Percentiles rank a stretch among this genome's conserved stretches.
These are phyloP conservation scores for Pogonus chalceus DNA, from an alignment of 1,140 invertebrate genomes.

Conservation along the genomic window DNA sequence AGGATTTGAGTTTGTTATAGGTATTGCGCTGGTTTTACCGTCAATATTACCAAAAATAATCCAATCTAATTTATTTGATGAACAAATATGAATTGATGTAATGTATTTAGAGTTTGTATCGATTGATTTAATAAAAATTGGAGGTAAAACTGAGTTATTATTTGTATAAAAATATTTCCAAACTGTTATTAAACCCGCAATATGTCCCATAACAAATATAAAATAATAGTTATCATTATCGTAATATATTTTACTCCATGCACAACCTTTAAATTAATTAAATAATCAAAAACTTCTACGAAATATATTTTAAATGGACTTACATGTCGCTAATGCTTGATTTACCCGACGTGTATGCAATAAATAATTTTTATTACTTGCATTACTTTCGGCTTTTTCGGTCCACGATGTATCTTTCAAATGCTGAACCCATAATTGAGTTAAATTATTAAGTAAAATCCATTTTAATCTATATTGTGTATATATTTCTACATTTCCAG, in stretches of 20 bases:
- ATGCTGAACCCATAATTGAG: constrained; percentile 9
- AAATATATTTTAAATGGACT: not conserved
- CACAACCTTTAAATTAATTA: constrained; percentile 10
- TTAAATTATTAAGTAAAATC: constrained; percentile 11
- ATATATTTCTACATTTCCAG: constrained; percentile 12
- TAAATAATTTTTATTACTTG: not conserved
- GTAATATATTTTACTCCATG: constrained; percentile 14
- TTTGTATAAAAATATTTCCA: constrained; percentile 9
- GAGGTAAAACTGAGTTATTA: constrained; percentile 7
- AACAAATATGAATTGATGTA: constrained; percentile 11
- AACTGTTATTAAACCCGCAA: constrained; percentile 7
- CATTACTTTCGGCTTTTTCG: constrained; percentile 4
- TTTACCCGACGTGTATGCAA: constrained; percentile 5
- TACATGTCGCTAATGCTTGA: constrained; percentile 9
- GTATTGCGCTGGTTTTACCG: constrained; percentile 8
- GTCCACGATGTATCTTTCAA: constrained; percentile 9
- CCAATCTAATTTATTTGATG: constrained; percentile 9
- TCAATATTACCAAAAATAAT: constrained; percentile 12
- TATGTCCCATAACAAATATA: constrained; percentile 10
- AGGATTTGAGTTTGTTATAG: constrained; percentile 9
- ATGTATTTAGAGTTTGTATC: constrained; percentile 11
- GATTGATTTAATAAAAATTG: constrained; percentile 10
- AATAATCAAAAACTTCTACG: not conserved
- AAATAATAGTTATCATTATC: constrained; percentile 9
- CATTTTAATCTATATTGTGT: constrained; percentile 8